These are phyloP conservation scores for Epizoanthus rinbou DNA, from an alignment of 92 coral and sea anemone species.

Conservation along the genomic window DNA sequence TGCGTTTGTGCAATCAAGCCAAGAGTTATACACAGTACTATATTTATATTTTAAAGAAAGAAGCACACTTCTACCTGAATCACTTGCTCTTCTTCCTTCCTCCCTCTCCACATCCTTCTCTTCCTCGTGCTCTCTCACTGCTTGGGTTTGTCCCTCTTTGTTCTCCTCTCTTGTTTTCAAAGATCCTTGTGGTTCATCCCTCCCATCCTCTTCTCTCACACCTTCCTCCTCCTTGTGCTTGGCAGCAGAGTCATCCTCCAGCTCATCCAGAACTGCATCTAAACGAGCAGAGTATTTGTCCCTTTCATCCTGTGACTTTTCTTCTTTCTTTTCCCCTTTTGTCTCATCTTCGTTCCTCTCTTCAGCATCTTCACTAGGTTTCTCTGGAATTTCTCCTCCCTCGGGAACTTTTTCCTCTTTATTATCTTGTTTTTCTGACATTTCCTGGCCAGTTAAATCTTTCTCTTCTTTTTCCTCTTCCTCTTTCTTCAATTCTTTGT, in stretches of 20 bases:
- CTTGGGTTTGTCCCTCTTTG: not conserved
- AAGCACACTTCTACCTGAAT: not conserved
- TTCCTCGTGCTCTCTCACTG: slow-evolving; percentile 6
- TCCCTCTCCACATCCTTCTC: slow-evolving; percentile 60
- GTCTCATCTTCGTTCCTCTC: slow-evolving; percentile 20
- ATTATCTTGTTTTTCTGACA: slow-evolving; percentile 32
- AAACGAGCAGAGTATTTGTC: slow-evolving; percentile 92
- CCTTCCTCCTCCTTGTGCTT: slow-evolving; percentile 38
- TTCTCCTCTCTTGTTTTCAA: not conserved
- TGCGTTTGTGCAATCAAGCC: no score
- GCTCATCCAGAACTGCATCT: slow-evolving; percentile 71
- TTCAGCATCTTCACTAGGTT: slow-evolving; percentile 16
- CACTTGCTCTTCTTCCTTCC: slow-evolving; percentile 27
- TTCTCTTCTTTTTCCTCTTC: slow-evolving; percentile 39
- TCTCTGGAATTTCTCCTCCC: slow-evolving; percentile 16
- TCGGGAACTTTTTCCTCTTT: slow-evolving; percentile 24
- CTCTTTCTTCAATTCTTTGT: slow-evolving; percentile 28
- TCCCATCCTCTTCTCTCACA: not conserved
- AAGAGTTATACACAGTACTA: no score
- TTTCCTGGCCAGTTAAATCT: not conserved
- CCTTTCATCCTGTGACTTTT: slow-evolving; percentile 18
- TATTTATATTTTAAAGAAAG: not conserved
- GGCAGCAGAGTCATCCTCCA: slow-evolving; percentile 27
- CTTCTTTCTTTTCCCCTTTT: slow-evolving; percentile 39
- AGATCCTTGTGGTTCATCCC: not conserved